phyloP scores from a whole-genome alignment of 2,797 vertebrate genomes.

The Myripristis murdjan region DNA sequence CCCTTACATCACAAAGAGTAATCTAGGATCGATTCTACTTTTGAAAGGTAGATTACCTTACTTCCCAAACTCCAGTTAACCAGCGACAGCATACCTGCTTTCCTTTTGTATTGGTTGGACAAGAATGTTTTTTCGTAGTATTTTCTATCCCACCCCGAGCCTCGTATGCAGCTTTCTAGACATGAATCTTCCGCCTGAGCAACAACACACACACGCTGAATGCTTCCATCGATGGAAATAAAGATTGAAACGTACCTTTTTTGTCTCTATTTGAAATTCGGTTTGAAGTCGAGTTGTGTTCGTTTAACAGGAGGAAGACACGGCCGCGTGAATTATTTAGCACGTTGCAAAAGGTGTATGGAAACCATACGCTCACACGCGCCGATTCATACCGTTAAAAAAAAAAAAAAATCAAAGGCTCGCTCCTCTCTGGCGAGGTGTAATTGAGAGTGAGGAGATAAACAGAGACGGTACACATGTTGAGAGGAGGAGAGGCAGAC shows the following conservation, averaged over 20 bases:
- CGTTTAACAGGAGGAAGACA: slow-evolving; percentile 46
- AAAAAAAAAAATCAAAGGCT: slow-evolving; percentile 42
- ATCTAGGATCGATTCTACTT: too few relatives aligned
- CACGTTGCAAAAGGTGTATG: slow-evolving; percentile 28
- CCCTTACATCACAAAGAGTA: too few relatives aligned
- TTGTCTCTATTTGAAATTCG: neutral
- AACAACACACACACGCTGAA: neutral
- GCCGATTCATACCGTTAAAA: slow-evolving; percentile 12
- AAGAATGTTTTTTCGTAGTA: slow-evolving; percentile 11
- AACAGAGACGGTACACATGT: slow-evolving; percentile 33
- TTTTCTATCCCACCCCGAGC: neutral
- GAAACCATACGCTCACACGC: slow-evolving; percentile 1
- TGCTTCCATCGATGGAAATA: slow-evolving; percentile 3
- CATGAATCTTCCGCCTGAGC: neutral
- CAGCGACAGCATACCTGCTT: too few relatives aligned
- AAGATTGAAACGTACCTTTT: slow-evolving; percentile 19
- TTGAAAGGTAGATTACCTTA: too few relatives aligned
- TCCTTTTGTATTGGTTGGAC: slow-evolving; percentile 16
- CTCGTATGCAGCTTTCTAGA: neutral
- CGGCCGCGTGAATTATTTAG: slow-evolving; percentile 36
- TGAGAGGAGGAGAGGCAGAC: slow-evolving; percentile 38
- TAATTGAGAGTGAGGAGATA: slow-evolving; percentile 48
- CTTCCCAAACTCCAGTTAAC: too few relatives aligned
- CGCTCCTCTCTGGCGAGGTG: slow-evolving; percentile 43
- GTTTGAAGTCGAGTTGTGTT: slow-evolving; percentile 7